Conservation (phyloP, 1,140 invertebrate species). For the Carposina sasakii region DNA sequence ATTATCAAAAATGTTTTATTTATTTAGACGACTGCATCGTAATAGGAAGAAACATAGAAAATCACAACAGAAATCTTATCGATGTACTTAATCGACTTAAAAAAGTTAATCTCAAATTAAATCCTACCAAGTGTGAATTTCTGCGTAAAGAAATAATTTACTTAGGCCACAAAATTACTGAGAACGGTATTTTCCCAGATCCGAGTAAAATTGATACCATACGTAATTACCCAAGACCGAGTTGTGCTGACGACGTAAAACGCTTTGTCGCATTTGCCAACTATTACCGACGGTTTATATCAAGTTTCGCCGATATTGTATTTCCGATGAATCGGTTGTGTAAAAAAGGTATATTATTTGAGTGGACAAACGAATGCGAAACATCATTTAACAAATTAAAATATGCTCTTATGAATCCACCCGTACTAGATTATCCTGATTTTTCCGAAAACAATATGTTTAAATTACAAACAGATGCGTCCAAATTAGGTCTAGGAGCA, state of each 20-base stretch:
- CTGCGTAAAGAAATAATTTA: constrained; percentile 18
- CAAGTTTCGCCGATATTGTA: neutral
- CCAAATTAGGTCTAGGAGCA: neutral
- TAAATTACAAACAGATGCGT: neutral
- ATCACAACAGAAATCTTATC: constrained; percentile 3
- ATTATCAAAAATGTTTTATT: constrained; percentile 20
- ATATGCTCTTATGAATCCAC: neutral
- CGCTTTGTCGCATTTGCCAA: constrained; percentile 35
- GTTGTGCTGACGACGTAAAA: constrained; percentile 23
- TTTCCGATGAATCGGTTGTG: neutral
- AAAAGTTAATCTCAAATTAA: constrained; percentile 16
- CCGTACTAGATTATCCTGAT: neutral
- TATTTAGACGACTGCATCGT: constrained; percentile 12
- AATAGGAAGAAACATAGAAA: neutral
- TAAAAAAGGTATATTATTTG: neutral
- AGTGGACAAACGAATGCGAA: neutral
- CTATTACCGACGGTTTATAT: neutral
- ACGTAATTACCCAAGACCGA: constrained; percentile 21
- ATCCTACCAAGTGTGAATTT: constrained; percentile 20
- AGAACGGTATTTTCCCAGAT: constrained; percentile 18
- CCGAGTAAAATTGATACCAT: constrained; percentile 21
- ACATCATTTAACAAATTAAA: constrained; percentile 23
- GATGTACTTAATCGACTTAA: neutral
- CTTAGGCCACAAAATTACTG: constrained; percentile 17
- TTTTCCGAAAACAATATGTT: neutral